A percentile compares a stretch with the other conserved stretches of the same genome.
Conservation (phyloP, 37 sponge, comb jelly and placozoan species). For the Bolinopsis microptera region DNA sequence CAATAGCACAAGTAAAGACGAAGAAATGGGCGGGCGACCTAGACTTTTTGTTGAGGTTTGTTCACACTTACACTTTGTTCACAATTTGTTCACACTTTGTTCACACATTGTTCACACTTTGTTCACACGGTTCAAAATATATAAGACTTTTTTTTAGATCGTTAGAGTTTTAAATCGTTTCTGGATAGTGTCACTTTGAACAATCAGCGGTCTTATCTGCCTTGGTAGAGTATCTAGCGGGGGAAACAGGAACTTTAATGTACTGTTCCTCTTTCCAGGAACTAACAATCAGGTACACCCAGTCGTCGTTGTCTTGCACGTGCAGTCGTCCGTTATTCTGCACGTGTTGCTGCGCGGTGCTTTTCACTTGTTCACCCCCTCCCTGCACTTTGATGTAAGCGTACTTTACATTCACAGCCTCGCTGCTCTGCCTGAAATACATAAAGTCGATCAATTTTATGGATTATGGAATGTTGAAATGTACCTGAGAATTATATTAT, state of each 20-base stretch:
- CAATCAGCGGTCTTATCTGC: too few species aligned
- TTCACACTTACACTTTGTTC: too few species aligned
- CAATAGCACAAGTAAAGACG: slow-evolving; percentile 1
- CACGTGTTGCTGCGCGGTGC: neutral
- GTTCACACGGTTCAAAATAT: too few species aligned
- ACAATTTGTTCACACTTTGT: too few species aligned
- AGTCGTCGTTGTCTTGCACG: neutral
- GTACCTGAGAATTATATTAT: too few species aligned
- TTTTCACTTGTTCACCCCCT: neutral
- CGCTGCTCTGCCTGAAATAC: neutral
- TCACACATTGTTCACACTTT: too few species aligned
- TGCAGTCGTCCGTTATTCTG: neutral
- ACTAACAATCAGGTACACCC: slow-evolving; percentile 32
- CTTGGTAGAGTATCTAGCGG: neutral
- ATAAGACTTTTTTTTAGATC: too few species aligned
- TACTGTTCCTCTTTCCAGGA: neutral
- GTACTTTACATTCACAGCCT: slow-evolving; percentile 23
- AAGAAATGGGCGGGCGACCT: slow-evolving; percentile 35
- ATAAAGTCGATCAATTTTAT: too few species aligned
- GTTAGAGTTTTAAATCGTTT: too few species aligned
- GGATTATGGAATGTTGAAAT: too few species aligned
- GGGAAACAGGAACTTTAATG: neutral
- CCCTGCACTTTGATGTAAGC: slow-evolving; percentile 48
- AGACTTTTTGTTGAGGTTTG: slow-evolving; percentile 47
- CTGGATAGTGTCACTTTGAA: too few species aligned